These are phyloP conservation scores for Phoenicopterus ruber DNA, from an alignment of 2,113 vertebrate species.

Conservation along the genomic window DNA sequence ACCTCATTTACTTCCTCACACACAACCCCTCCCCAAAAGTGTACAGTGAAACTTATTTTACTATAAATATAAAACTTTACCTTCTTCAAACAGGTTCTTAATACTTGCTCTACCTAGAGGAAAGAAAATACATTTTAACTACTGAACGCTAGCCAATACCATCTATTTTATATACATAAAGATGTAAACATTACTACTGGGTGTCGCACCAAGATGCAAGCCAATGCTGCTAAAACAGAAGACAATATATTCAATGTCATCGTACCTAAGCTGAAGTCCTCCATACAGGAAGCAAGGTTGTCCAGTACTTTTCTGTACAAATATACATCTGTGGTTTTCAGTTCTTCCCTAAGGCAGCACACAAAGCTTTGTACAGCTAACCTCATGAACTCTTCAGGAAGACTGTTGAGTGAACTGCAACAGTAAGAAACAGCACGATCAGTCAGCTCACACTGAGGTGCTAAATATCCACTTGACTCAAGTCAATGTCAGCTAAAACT, in stretches of 20 bases:
- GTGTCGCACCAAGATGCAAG: not conserved
- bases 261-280: slow-evolving; percentile 85
- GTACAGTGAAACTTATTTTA: not conserved
- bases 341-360: slow-evolving; percentile 74
- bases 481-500: not conserved
- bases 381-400: slow-evolving; percentile 73
- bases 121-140: not conserved
- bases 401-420: slow-evolving; percentile 79
- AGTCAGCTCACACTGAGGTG: not conserved
- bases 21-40: not conserved
- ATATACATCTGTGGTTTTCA: slow-evolving; percentile 70
- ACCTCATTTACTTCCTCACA: not conserved
- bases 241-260: not conserved
- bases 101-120: slow-evolving; percentile 82
- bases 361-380: slow-evolving; percentile 72
- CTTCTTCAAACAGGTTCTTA: slow-evolving; percentile 80
- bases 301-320: slow-evolving; percentile 78
- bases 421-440: not conserved
- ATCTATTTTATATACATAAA: not conserved
- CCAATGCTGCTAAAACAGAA: not conserved
- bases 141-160: not conserved
- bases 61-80: slow-evolving; percentile 67
- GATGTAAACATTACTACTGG: not conserved
- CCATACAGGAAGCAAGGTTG: slow-evolving; percentile 83
- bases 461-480: not conserved